A percentile compares a stretch with the other conserved stretches of the same genome.
Conservation (phyloP, 2,113 vertebrate species). For the Callopanchax toddi region DNA sequence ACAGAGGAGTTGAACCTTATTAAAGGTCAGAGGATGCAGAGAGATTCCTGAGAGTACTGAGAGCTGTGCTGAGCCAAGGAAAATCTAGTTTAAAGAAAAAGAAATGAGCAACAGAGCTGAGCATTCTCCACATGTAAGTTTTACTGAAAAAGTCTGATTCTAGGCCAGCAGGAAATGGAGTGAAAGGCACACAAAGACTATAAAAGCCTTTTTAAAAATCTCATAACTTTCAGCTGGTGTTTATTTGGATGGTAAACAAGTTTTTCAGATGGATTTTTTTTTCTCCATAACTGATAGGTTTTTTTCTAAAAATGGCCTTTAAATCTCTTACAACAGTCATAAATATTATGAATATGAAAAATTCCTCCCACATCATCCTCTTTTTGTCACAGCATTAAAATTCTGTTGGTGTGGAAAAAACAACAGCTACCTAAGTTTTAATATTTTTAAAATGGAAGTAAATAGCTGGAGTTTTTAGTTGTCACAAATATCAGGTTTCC, state of each 20-base stretch:
- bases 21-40: slow-evolving; percentile 66
- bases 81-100: slow-evolving; percentile 31
- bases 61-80: background rate
- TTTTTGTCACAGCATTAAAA: background rate
- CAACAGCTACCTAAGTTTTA: no score
- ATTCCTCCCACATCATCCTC: no score
- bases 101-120: slow-evolving; percentile 13
- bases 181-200: background rate
- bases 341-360: no score
- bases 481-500: slow-evolving; percentile 34
- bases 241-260: background rate
- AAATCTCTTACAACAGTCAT: background rate
- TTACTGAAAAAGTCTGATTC: slow-evolving; percentile 14
- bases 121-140: slow-evolving; percentile 31
- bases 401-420: no score
- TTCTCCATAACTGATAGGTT: background rate
- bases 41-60: slow-evolving; percentile 43
- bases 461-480: background rate
- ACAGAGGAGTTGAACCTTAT: slow-evolving; percentile 59
- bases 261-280: background rate
- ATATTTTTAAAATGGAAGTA: background rate
- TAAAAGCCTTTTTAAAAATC: slow-evolving; percentile 5
- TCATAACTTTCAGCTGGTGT: background rate
- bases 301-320: background rate
- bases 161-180: slow-evolving; percentile 12